Conservation (phyloP, 2,888 invertebrate genomes). For the Eucriotettix oculatus region DNA sequence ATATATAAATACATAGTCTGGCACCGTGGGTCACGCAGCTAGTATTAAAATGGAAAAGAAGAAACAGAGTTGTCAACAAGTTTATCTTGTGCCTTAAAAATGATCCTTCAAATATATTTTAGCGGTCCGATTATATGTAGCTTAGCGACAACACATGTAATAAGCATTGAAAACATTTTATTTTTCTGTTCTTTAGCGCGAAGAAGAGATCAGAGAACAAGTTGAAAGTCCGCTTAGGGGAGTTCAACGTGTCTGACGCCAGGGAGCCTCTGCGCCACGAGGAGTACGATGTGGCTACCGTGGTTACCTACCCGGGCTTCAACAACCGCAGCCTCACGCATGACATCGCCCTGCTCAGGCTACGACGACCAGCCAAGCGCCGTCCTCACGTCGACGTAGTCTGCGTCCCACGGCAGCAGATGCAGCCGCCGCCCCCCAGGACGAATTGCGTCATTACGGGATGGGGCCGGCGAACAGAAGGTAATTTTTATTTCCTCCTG, state of each 20-base stretch:
- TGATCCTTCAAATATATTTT: no score
- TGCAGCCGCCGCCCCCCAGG: slow-evolving; percentile 2
- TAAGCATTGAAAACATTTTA: not conserved
- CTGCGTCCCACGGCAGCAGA: slow-evolving; percentile 20
- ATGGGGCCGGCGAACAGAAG: slow-evolving; percentile 25
- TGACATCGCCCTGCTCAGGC: slow-evolving; percentile 24
- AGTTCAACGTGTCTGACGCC: slow-evolving; percentile 25
- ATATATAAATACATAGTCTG: no score
- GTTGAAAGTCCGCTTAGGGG: slow-evolving; percentile 26
- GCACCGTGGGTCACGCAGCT: no score
- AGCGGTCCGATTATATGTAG: no score
- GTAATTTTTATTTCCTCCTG: slow-evolving; percentile 17
- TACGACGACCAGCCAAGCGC: slow-evolving; percentile 17
- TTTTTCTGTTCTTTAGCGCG: not conserved
- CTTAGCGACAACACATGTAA: not conserved
- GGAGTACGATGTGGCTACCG: slow-evolving; percentile 19
- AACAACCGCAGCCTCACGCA: slow-evolving; percentile 22
- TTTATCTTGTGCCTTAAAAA: no score
- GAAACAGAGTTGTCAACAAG: no score
- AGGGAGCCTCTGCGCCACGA: slow-evolving; percentile 23
- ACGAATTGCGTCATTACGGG: slow-evolving; percentile 25
- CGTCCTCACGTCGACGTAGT: slow-evolving; percentile 23
- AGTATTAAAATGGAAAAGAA: no score
- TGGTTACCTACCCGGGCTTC: slow-evolving; percentile 22
- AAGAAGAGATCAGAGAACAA: not conserved